Evolutionary conservation across 2,797 vertebrate species (phyloP), one percentile per base, ranked within the genome.

Genomic region (Etheostoma nigrum): DNA sequence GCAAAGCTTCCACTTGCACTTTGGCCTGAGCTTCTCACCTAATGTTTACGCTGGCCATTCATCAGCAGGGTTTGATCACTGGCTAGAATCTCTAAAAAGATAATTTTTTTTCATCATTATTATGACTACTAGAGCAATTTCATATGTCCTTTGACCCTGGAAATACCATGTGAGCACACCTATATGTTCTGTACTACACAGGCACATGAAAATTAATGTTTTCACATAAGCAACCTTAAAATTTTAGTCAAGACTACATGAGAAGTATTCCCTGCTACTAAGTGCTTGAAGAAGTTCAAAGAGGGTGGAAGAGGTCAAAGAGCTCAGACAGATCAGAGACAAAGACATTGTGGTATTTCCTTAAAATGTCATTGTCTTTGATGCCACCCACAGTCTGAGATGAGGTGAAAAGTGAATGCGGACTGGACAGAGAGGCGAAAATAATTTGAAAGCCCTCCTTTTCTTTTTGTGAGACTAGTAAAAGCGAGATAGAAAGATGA

Each of bases 311-410:
- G 76, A 79, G 78, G 80, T 85, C 78, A 83, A 62, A 81, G 60
- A 69, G 54, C 42, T 48, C 52, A 74, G 71, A 76, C 54, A 42
- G 60, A 66, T 76, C 70, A 64, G 30, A 81, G 55, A 76, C 70
- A 72, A 76, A 75, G 78, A 81, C 72, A 19, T 12, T 8, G 68
- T 86, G 81, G 70, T 76, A 81, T 90, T 91, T 91, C 61, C 47
- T 44, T 73, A 76, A 88, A 91, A 89, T 90, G 84, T 88, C 87
- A 91, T 40, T 63, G 74, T 81, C 83, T 88, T 82, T 92, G 78
- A 91, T 83, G 82, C 25, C 40, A 51, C 45, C 64, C 58, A 51
- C 27, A 42, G 54, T 67, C 62, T 73, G 54, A 72, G 67, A 87
- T 72, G 18, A 33, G 51, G 7, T 0, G 2, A 63, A 59, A 67